Base-by-base conservation (phyloP, 1,140 invertebrate species). In the Drosophila funebris region DNA sequence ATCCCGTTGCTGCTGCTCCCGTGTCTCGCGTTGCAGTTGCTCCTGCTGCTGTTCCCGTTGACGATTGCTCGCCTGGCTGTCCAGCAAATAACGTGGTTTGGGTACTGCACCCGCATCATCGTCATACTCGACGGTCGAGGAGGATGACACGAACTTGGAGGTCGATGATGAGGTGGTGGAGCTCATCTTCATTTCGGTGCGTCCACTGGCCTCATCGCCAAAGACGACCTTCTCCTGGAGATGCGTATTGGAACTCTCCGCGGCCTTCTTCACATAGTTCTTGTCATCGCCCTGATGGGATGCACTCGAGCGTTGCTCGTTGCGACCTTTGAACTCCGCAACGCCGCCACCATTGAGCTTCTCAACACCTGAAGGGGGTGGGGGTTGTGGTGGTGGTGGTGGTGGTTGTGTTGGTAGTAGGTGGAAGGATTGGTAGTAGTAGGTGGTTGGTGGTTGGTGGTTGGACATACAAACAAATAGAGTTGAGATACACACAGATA, bases 221-320 rank as follows among this genome's bases (percentile, higher is more conserved):
- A 93, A 93, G 16, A 93, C 91, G n/a, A 94, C 93, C 78, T 94
- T 93, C 83, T 95, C 94, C 63, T 93, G 92, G 4, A 94, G 92
- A 16, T 94, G 92, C 8, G 93, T 94, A 70, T 93, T 93, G 3
- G 94, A 93, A 61, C 92, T 91, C 43, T 92, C 92, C 52, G 94
- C 93, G 22, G 93, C 92, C 24, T 93, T 92, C 80, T 93, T 93
- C n/a, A 93, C 91, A 69, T 93, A 95, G 78, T 93, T 94, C 79
- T 93, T 93, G 54, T 94, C 94, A 54, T 95, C 94, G 33, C 94
- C 94, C 87, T 95, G 93, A 68, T 94, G 93, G 20, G 93, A 94
- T 41, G 93, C 92, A 2, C 93, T 93, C 56, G 93, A 92, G 31
- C 92, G 92, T 74, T 94, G 93, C 73, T 94, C 92, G 68, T 94